phyloP scores from a whole-genome alignment of 2,113 vertebrate species.

The Ceyx cyanopectus region DNA sequence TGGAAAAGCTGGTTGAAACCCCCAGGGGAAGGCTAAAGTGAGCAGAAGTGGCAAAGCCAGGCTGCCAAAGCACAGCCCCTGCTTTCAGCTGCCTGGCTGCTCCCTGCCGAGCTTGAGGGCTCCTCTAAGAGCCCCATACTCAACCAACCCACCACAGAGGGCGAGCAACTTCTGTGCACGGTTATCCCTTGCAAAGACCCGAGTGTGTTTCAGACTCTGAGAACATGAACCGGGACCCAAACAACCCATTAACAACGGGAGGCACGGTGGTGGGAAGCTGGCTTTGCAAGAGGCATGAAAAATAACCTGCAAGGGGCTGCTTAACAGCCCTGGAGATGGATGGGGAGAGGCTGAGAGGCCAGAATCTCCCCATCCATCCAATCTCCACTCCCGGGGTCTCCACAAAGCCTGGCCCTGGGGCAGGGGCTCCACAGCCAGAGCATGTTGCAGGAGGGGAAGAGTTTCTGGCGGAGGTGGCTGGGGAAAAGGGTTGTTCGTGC shows the following conservation, averaged over 20 bases:
- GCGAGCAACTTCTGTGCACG: accelerated
- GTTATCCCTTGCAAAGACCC: not conserved
- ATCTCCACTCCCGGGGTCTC: not conserved
- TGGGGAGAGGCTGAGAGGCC: not conserved
- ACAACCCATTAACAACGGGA: not conserved
- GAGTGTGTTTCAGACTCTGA: accelerated
- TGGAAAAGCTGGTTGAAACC: not conserved
- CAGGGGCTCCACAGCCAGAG: not conserved
- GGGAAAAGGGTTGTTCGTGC: not conserved
- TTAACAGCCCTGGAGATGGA: not conserved
- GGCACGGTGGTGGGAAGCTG: accelerated
- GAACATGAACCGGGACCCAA: not conserved
- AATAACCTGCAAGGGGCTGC: accelerated
- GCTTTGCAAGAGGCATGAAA: not conserved
- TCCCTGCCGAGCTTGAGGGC: not conserved
- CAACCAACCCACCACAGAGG: not conserved
- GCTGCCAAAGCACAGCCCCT: not conserved
- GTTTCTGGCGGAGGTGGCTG: not conserved
- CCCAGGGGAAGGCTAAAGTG: not conserved
- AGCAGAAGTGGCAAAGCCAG: not conserved
- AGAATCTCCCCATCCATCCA: not conserved
- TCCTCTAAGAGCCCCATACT: not conserved
- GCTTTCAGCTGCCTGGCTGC: not conserved
- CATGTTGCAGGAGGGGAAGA: accelerated
- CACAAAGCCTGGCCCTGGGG: accelerated